Percentiles rank a stretch among this genome's conserved stretches.
These are phyloP conservation scores for Thinocorus orbignyianus DNA, from an alignment of 2,113 vertebrate genomes.

Conservation along the genomic window DNA sequence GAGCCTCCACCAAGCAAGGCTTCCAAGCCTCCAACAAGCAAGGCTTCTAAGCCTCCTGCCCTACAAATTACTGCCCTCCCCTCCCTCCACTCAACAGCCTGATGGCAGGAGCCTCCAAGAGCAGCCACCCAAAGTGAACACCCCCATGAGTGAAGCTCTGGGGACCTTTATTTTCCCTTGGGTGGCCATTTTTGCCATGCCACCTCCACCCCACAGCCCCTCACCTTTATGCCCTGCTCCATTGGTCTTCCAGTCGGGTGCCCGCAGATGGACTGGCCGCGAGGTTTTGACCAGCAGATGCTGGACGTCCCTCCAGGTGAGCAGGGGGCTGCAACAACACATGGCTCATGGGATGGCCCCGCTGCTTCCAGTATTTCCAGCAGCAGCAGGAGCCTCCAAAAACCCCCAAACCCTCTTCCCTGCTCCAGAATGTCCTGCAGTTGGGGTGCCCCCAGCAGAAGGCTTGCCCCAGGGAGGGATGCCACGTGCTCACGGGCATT, in stretches of 20 bases:
- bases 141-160: fast-evolving
- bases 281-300: slow-evolving; percentile 91
- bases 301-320: slow-evolving; percentile 93
- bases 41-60: not conserved
- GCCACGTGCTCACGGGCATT: not conserved
- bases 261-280: slow-evolving; percentile 85
- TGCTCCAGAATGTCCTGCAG: not conserved
- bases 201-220: fast-evolving
- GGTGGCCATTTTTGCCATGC: fast-evolving
- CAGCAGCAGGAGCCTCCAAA: not conserved
- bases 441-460: not conserved
- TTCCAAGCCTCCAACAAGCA: not conserved
- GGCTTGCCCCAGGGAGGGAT: not conserved
- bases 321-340: slow-evolving; percentile 76
- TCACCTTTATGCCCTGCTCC: slow-evolving; percentile 87
- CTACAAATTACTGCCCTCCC: not conserved
- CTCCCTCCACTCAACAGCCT: not conserved
- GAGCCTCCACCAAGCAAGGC: not conserved
- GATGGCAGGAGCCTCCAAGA: not conserved
- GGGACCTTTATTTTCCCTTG: not conserved
- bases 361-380: not conserved
- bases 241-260: slow-evolving; percentile 89
- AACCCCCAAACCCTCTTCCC: fast-evolving
- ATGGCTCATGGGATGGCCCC: not conserved
- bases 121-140: not conserved